Percentiles rank a stretch among this genome's conserved stretches.
Conservation (phyloP, 2,797 vertebrate species). For the Anniella stebbinsi region DNA sequence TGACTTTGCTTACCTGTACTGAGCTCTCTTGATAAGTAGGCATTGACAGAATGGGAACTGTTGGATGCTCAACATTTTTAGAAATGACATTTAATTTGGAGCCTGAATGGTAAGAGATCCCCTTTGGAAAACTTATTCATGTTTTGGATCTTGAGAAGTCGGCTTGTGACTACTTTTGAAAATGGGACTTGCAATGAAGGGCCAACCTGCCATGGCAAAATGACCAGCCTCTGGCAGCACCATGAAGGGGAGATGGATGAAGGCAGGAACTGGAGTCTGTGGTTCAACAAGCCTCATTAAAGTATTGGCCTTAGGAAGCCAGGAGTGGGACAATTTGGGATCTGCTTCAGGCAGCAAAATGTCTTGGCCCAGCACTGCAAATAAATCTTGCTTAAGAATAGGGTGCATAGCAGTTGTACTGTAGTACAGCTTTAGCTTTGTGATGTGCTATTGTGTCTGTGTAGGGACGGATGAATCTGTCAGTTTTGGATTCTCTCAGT, state of each 20-base stretch:
- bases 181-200: not conserved
- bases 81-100: conserved; percentile 13
- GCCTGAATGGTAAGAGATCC: not conserved
- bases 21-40: not conserved
- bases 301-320: not conserved
- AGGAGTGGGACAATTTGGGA: not conserved
- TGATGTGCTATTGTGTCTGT: not conserved
- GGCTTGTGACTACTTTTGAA: conserved; percentile 1
- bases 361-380: not conserved
- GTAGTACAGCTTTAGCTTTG: not conserved
- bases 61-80: not conserved
- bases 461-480: too few relatives aligned
- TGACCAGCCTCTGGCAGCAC: not conserved
- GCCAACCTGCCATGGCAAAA: not conserved
- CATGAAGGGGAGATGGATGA: not conserved
- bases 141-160: not conserved
- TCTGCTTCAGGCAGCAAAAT: not conserved
- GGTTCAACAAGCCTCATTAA: not conserved
- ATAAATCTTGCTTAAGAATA: not conserved
- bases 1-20: not conserved
- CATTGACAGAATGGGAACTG: not conserved
- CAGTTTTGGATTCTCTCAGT: too few relatives aligned
- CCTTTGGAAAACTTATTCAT: not conserved
- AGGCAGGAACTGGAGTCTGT: not conserved
- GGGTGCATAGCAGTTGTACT: not conserved